phyloP scores from a whole-genome alignment of 2,797 vertebrate genomes.

The Hippoglossus hippoglossus region DNA sequence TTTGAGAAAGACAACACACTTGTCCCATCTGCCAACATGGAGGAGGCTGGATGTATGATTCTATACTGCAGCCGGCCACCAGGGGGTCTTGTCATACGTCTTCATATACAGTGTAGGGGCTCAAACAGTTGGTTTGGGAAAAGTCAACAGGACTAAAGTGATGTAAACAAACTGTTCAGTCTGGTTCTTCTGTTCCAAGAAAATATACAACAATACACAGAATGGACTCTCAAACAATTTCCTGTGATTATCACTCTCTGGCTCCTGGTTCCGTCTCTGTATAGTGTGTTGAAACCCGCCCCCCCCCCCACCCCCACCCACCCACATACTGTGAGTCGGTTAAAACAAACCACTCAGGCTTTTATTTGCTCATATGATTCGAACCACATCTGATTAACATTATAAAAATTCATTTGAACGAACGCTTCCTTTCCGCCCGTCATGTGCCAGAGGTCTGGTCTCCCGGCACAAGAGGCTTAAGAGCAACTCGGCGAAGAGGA shows the following conservation, averaged over 20 bases:
- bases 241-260: slow-evolving; percentile 33
- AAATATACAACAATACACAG: neutral
- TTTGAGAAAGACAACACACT: too few species aligned
- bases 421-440: slow-evolving; percentile 47
- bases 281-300: neutral
- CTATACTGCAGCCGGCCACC: too few species aligned
- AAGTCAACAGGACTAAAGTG: neutral
- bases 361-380: slow-evolving; percentile 38
- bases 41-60: too few species aligned
- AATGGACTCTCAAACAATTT: slow-evolving; percentile 30
- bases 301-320: too few species aligned
- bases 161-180: slow-evolving; percentile 4
- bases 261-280: slow-evolving; percentile 11
- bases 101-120: neutral
- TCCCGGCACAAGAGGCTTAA: slow-evolving; percentile 27
- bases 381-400: slow-evolving; percentile 65
- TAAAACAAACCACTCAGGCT: slow-evolving; percentile 35
- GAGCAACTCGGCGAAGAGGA: slow-evolving; percentile 38
- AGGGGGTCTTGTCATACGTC: too few species aligned
- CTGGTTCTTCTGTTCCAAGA: slow-evolving; percentile 11
- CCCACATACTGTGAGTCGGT: slow-evolving; percentile 14
- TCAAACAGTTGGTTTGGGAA: neutral
- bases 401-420: slow-evolving; percentile 42
- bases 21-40: too few species aligned
- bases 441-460: slow-evolving; percentile 43